These are phyloP conservation scores for Meloe dianella DNA, from an alignment of 2,888 invertebrate species.

Conservation along the genomic window DNA sequence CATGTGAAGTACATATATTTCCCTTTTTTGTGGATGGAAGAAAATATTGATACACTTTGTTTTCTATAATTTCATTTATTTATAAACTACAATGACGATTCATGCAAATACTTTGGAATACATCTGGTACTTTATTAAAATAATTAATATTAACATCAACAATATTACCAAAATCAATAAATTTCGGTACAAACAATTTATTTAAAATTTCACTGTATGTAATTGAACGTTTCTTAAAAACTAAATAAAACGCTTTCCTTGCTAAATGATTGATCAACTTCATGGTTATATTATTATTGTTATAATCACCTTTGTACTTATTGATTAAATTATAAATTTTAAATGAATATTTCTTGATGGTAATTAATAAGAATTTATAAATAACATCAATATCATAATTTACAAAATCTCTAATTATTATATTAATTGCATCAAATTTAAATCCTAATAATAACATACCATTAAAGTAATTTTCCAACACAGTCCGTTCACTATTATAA, in stretches of 20 bases:
- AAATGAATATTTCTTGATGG: slow-evolving; percentile 24
- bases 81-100: slow-evolving; percentile 23
- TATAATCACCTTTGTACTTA: slow-evolving; percentile 23
- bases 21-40: no score
- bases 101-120: slow-evolving; percentile 22
- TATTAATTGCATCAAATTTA: slow-evolving; percentile 39
- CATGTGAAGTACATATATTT: no score
- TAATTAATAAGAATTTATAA: slow-evolving; percentile 14
- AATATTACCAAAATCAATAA: slow-evolving; percentile 13
- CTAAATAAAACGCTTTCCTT: slow-evolving; percentile 35
- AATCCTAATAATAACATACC: slow-evolving; percentile 40
- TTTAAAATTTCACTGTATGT: slow-evolving; percentile 31
- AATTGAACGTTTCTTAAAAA: slow-evolving; percentile 33
- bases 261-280: slow-evolving; percentile 30
- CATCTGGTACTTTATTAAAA: slow-evolving; percentile 30
- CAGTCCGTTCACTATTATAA: slow-evolving; percentile 33
- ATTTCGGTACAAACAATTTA: slow-evolving; percentile 19
- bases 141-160: slow-evolving; percentile 14
- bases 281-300: slow-evolving; percentile 26
- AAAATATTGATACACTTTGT: no score
- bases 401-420: slow-evolving; percentile 26
- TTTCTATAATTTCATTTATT: no score
- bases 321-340: slow-evolving; percentile 28
- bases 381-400: slow-evolving; percentile 15
- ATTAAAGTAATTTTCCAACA: slow-evolving; percentile 39